These are phyloP conservation scores for Argyrosomus japonicus DNA, from an alignment of 2,113 vertebrate genomes.

Conservation along the genomic window DNA sequence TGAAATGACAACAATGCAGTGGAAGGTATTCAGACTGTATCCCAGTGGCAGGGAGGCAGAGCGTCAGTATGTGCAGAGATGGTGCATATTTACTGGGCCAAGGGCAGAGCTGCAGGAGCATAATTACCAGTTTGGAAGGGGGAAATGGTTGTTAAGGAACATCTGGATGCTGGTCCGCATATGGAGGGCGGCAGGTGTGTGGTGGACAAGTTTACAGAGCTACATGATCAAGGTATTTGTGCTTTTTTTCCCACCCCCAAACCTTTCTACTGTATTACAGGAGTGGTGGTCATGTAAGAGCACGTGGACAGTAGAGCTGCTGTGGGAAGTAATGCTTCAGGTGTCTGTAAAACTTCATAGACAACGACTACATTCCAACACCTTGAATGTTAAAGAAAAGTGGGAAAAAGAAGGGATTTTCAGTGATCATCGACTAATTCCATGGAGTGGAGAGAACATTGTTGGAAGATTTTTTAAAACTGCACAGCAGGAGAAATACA, in stretches of 20 bases:
- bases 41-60: background rate
- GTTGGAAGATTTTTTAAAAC: too few species aligned
- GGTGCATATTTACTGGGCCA: slow-evolving; percentile 4
- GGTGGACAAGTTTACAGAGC: slow-evolving; percentile 26
- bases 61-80: background rate
- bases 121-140: slow-evolving; percentile 37
- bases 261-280: slow-evolving; percentile 5
- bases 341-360: background rate
- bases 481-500: too few species aligned
- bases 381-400: too few species aligned
- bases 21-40: slow-evolving; percentile 50
- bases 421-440: too few species aligned
- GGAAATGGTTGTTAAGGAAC: slow-evolving; percentile 46
- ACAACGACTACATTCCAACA: too few species aligned
- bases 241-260: background rate
- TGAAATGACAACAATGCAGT: slow-evolving; percentile 65
- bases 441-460: too few species aligned
- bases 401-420: too few species aligned
- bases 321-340: too few species aligned
- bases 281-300: background rate
- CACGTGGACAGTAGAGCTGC: background rate
- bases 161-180: slow-evolving; percentile 49
- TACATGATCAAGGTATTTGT: slow-evolving; percentile 17
- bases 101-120: slow-evolving; percentile 16
- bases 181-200: slow-evolving; percentile 43